Evolutionary conservation across 2,113 vertebrate species (phyloP).

Genomic region (Thomomys bottae): DNA sequence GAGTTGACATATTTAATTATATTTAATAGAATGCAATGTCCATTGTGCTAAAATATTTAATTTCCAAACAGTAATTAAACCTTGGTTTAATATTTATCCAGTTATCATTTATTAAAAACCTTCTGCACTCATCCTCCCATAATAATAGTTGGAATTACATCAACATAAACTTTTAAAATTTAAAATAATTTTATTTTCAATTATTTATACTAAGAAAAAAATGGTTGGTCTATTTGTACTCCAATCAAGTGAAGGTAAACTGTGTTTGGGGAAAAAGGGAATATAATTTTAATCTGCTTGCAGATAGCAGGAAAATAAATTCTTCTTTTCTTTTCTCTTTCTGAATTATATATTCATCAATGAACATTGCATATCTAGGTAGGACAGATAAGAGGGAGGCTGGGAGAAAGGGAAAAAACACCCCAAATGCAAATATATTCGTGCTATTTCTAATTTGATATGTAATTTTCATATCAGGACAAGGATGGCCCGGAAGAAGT

Average conservation of each 20-base stretch:
- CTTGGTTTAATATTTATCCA: background rate
- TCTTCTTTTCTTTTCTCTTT: background rate
- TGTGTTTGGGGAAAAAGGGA: background rate
- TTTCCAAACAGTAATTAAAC: conserved; percentile 24
- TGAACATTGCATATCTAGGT: background rate
- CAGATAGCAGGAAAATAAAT: background rate
- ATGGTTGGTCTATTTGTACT: background rate
- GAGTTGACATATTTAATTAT: background rate
- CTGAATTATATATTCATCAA: background rate
- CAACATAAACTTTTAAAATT: conserved; percentile 2
- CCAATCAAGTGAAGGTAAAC: background rate
- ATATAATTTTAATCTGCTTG: background rate
- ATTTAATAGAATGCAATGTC: background rate
- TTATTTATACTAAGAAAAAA: background rate
- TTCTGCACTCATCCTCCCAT: background rate
- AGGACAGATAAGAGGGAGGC: background rate
- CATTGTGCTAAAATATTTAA: background rate
- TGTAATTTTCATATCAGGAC: background rate
- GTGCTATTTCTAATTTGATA: background rate
- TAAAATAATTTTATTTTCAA: conserved; percentile 32
- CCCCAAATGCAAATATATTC: background rate
- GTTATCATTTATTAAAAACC: background rate
- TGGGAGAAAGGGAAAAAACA: too few species aligned
- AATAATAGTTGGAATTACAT: conserved; percentile 3
- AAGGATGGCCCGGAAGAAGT: background rate